Evolutionary conservation across 2,888 invertebrate genomes (phyloP).

Genomic region (Artemia sinica): DNA sequence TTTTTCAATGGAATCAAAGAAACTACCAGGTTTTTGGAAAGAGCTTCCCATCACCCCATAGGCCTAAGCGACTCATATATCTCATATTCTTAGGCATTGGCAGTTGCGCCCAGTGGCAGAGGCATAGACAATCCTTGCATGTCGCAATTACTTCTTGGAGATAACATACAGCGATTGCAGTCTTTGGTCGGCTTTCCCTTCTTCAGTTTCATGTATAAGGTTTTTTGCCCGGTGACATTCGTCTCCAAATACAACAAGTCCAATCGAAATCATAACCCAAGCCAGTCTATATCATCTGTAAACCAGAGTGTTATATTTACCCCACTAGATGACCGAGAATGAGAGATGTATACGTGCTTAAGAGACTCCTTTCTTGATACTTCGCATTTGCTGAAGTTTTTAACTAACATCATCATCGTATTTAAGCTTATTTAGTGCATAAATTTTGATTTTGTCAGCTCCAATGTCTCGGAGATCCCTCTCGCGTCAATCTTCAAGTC

Average conservation of each 20-base stretch:
- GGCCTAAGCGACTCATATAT: conserved; percentile 41
- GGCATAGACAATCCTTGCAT: conserved; percentile 35
- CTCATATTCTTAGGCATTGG: conserved; percentile 43
- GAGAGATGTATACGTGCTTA: conserved; percentile 34
- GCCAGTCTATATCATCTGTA: conserved; percentile 42
- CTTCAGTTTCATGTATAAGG: conserved; percentile 36
- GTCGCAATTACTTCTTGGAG: conserved; percentile 37
- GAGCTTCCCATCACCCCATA: conserved; percentile 40
- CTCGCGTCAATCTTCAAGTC: conserved; percentile 97
- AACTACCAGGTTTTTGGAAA: conserved; percentile 28
- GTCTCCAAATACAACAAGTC: conserved; percentile 39
- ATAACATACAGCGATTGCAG: conserved; percentile 38
- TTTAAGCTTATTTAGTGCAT: conserved; percentile 61
- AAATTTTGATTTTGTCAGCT: conserved; percentile 68
- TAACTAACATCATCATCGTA: not conserved
- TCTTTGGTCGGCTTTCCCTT: conserved; percentile 39
- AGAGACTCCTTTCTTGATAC: too few relatives aligned
- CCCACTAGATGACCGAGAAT: conserved; percentile 37
- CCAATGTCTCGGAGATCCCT: conserved; percentile 90
- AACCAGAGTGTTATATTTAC: conserved; percentile 35
- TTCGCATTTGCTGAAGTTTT: not conserved
- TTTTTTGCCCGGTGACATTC: conserved; percentile 43
- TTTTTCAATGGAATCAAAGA: conserved; percentile 27
- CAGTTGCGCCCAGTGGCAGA: conserved; percentile 36
- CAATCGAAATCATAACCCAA: conserved; percentile 38